A percentile compares a stretch with the other conserved stretches of the same genome.
These are phyloP conservation scores for Meloidogyne floridensis DNA, from an alignment of 1,140 invertebrate genomes.

Conservation along the genomic window DNA sequence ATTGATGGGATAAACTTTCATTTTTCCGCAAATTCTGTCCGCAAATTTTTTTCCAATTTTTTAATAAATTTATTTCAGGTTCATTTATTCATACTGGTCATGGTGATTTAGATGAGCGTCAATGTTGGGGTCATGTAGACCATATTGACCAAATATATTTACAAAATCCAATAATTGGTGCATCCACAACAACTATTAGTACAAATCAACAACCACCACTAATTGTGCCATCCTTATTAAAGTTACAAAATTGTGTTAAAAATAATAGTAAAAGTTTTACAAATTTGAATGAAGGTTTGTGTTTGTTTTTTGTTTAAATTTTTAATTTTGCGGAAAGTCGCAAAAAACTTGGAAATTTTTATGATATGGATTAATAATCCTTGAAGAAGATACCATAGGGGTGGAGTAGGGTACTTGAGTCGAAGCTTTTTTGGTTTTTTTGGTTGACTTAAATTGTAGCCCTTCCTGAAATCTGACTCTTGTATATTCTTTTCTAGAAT, in stretches of 20 bases:
- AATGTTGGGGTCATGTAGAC: conserved; percentile 47
- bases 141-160: conserved; percentile 51
- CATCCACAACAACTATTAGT: neutral
- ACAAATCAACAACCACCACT: neutral
- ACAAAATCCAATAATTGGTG: conserved; percentile 38
- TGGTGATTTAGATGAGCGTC: conserved; percentile 40
- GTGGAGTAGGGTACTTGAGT: too few species aligned
- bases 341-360: too few species aligned
- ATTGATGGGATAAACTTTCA: neutral
- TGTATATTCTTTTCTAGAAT: too few species aligned
- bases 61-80: conserved; percentile 30
- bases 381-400: too few species aligned
- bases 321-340: too few species aligned
- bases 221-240: conserved; percentile 13
- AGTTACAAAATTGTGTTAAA: conserved; percentile 17
- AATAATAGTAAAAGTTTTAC: neutral
- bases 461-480: too few species aligned
- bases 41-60: conserved; percentile 1
- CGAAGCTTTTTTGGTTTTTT: too few species aligned
- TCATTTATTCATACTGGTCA: conserved; percentile 53
- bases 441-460: too few species aligned
- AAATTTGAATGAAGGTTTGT: conserved; percentile 4
- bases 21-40: too few species aligned
- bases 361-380: too few species aligned
- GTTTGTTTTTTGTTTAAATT: neutral